A percentile compares a stretch with the other conserved stretches of the same genome.
These are phyloP conservation scores for Scomberomorus guttatus DNA, from an alignment of 2,797 vertebrate species.

Conservation along the genomic window DNA sequence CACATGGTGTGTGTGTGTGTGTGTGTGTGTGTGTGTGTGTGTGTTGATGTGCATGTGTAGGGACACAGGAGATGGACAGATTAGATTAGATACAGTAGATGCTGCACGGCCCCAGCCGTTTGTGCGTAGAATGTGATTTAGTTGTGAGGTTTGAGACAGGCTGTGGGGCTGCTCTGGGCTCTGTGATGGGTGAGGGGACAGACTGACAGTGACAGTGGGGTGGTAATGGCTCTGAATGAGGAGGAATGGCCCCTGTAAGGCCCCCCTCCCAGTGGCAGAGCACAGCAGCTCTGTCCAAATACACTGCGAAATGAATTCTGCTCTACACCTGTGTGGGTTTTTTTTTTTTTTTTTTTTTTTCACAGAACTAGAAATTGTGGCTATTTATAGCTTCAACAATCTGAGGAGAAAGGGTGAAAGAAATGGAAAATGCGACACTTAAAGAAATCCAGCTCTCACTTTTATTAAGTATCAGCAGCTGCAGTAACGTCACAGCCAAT, in stretches of 20 bases:
- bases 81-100: conserved; percentile 83
- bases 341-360: conserved; percentile 4
- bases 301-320: conserved; percentile 71
- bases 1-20: conserved; percentile 13
- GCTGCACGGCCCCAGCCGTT: conserved; percentile 66
- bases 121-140: conserved; percentile 83
- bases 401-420: conserved; percentile 47
- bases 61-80: conserved; percentile 81
- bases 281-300: conserved; percentile 68
- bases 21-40: conserved; percentile 13
- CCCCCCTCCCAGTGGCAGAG: conserved; percentile 50
- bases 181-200: conserved; percentile 81
- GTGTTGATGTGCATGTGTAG: conserved; percentile 48
- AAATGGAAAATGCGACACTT: conserved; percentile 60
- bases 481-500: conserved; percentile 39
- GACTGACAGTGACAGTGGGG: conserved; percentile 79
- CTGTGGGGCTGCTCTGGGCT: conserved; percentile 65
- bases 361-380: conserved; percentile 46
- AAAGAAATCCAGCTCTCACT: conserved; percentile 53
- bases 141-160: conserved; percentile 70
- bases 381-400: conserved; percentile 71
- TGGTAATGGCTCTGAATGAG: conserved; percentile 82
- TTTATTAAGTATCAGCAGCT: conserved; percentile 62
- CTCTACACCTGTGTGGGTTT: conserved; percentile 56
- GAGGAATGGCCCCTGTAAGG: conserved; percentile 77